Base-by-base conservation (phyloP, 2,888 invertebrate species). In the Stegana nigrithorax region DNA sequence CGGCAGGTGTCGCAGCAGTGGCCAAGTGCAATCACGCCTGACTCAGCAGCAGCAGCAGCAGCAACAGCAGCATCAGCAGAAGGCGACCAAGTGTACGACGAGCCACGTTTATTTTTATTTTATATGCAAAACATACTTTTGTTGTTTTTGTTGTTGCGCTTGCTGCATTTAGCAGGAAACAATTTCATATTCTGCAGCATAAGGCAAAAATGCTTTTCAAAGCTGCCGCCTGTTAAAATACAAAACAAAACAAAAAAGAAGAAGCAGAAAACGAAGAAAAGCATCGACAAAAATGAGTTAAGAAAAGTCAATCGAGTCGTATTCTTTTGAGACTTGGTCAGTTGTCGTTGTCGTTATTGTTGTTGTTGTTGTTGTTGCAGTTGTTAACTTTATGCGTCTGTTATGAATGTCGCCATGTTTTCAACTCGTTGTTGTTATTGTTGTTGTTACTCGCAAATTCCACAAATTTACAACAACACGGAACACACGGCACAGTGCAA, bases 121-220 rank as follows among this genome's bases (percentile, higher is more conserved):
- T 42, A 42, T n/a, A n/a, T n/a, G n/a, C n/a, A n/a, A n/a, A n/a
- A 14, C 14, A n/a, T 4, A 39, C 17, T 10, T 26, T 26, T 50
- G 1, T 26, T 50, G 14, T 50, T 47, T 21, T 53, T 61, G 44
- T 61, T 72, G 67, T 73, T 77, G 64, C 70, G 71, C 77, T 73
- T 29, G 47, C 21, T 50, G 10, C 21, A 23, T 77, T 80, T 80
- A 80, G 74, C 79, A 80, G 78, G 81, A 80, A 80, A 80, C 73
- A 78, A 80, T 80, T 80, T 80, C 80, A 78, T 80, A 78, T 80
- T 76, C 79, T 67, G 70, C 25, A 23, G n/a, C n/a, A 23, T 21
- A n/a, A 6, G 21, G 78, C 72, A 71, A 67, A 74, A 70, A 75
- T 78, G 73, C 75, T 75, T 75, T 75, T 75, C 68, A 78, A 78